phyloP scores from a whole-genome alignment of 2,797 vertebrate species.

The Crocidura indochinensis region DNA sequence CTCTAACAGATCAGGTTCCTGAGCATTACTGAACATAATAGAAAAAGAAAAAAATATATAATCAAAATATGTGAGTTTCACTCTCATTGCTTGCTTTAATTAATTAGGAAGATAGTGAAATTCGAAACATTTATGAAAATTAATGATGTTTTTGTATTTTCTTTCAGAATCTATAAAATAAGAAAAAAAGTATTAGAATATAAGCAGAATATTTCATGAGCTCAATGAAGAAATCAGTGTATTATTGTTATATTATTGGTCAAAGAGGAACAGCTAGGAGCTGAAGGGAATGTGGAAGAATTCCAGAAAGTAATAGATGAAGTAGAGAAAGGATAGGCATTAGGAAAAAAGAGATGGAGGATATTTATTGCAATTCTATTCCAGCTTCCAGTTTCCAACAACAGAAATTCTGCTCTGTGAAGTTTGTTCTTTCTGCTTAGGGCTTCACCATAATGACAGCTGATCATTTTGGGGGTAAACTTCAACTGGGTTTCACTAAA shows the following conservation, averaged over 20 bases:
- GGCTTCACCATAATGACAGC: slow-evolving; percentile 99
- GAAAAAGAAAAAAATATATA: too few relatives aligned
- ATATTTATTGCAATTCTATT: slow-evolving; percentile 99
- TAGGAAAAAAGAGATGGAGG: slow-evolving; percentile 98
- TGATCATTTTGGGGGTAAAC: slow-evolving; percentile 99
- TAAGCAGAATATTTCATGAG: slow-evolving; percentile 98
- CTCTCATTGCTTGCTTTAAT: too few relatives aligned
- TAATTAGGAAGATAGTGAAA: too few relatives aligned
- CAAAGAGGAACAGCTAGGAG: slow-evolving; percentile 97
- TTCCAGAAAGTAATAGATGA: slow-evolving; percentile 98
- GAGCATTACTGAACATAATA: too few relatives aligned
- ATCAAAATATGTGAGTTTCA: too few relatives aligned
- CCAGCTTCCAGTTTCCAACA: slow-evolving; percentile 99
- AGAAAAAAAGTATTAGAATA: too few relatives aligned
- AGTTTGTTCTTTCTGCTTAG: slow-evolving; percentile 98
- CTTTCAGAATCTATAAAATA: too few relatives aligned
- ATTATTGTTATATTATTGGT: slow-evolving; percentile 98
- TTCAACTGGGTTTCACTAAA: slow-evolving; percentile 99
- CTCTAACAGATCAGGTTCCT: too few relatives aligned
- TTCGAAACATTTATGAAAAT: too few relatives aligned
- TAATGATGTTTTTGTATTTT: too few relatives aligned
- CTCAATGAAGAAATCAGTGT: slow-evolving; percentile 99
- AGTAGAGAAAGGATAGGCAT: slow-evolving; percentile 97
- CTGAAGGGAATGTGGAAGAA: slow-evolving; percentile 98
- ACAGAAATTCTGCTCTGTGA: slow-evolving; percentile 98